Base-by-base conservation (phyloP, 1,140 invertebrate genomes). In the Conus betulinus region DNA sequence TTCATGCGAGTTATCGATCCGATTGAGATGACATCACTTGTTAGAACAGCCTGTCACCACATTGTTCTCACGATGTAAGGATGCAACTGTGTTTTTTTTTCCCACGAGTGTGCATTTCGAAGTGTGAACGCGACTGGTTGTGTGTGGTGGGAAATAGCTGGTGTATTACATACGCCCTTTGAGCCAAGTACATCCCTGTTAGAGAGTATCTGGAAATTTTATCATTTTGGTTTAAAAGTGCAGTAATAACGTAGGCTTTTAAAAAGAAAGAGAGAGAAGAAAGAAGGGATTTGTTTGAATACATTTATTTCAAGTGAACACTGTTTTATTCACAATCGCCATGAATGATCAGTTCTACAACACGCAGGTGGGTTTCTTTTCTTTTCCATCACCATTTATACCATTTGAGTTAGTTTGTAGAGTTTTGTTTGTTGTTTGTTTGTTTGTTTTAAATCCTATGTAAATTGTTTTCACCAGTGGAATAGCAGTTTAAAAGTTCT, bases 31-130 rank as follows among this genome's bases (percentile, higher is more conserved):
- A 60, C 57, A 60, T 15, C 57, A 71, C 11, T 71, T 71, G 91
- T 81, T 85, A 85, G 88, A 94, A 93, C 84, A 93, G 93, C 93
- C 84, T 71, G 87, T 90, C 81, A 67, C 90, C 91, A 90, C 91
- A 93, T 94, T 94, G 94, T 94, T 94, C 94, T 93, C 94, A 94
- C 93, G 93, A 91, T 94, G 92, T 91, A 91, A 71, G 90, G 91
- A 92, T 92, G 93, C 93, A 93, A 93, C 91, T 93, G 92, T 71
- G 57, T 94, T 94, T 92, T 94, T 94, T 92, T 93, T 94, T 94
- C 94, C 94, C 94, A 94, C 94, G 94, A 93, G 92, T 93, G 91
- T 91, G 89, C 85, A 78, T 87, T 87, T 87, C 85, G 71, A 87
- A 87, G 85, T 78, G 85, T 87, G 85, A 87, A 87, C 53, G 52